A percentile compares a stretch with the other conserved stretches of the same genome.
These are phyloP conservation scores for Pammene aurita DNA, from an alignment of 2,888 invertebrate species.

Conservation along the genomic window DNA sequence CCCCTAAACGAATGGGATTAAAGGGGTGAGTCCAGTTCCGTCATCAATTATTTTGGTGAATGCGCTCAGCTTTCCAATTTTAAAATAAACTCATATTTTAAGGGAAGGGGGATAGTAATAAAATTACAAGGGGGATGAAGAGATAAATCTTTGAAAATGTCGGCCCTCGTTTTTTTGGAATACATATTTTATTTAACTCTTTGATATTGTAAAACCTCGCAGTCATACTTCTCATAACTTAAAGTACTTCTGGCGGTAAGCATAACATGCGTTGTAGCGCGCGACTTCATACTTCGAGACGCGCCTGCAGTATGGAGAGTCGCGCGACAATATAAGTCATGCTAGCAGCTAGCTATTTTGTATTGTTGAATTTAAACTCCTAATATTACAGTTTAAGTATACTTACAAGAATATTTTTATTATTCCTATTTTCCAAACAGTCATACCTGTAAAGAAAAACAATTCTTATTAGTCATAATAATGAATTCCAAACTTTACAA, in stretches of 20 bases:
- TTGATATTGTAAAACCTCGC: neutral
- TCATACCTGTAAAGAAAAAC: conserved; percentile 63
- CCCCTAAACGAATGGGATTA: conserved; percentile 62
- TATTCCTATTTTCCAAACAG: neutral
- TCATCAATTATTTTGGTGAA: conserved; percentile 78
- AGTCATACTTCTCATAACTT: neutral
- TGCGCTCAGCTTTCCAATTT: conserved; percentile 74
- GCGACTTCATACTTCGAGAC: too few relatives aligned
- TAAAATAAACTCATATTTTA: conserved; percentile 71
- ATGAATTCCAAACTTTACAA: conserved; percentile 34
- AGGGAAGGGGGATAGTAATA: conserved; percentile 66
- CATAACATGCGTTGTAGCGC: too few relatives aligned
- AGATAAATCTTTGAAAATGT: conserved; percentile 41
- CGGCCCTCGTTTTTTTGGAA: conserved; percentile 28
- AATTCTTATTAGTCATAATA: conserved; percentile 40
- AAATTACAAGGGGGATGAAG: conserved; percentile 60
- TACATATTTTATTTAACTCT: conserved; percentile 25
- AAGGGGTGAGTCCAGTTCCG: conserved; percentile 69
- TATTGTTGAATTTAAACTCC: too few relatives aligned
- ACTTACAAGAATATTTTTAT: neutral
- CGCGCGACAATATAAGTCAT: too few relatives aligned
- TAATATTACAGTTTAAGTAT: neutral
- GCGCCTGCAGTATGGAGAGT: too few relatives aligned
- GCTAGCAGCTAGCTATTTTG: too few relatives aligned
- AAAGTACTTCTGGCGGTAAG: too few relatives aligned